These are phyloP conservation scores for Fratercula arctica DNA, from an alignment of 2,797 vertebrate genomes.

Conservation along the genomic window DNA sequence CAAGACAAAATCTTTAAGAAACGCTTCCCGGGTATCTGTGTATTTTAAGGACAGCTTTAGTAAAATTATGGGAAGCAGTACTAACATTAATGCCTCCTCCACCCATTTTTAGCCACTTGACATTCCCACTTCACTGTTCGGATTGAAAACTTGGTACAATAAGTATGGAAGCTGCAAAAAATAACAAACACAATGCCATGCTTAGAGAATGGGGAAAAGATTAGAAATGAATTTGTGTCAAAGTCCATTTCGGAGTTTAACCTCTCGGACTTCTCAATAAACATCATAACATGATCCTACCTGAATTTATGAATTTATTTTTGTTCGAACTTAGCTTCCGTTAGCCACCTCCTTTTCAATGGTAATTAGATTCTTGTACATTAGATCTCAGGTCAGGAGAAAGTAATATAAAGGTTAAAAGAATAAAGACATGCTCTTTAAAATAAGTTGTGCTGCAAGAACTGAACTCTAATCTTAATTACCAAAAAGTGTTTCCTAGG, in stretches of 20 bases:
- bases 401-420: not conserved
- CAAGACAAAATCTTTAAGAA: not conserved
- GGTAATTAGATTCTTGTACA: not conserved
- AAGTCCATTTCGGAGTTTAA: not conserved
- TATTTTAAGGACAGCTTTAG: not conserved
- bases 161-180: not conserved
- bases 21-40: not conserved
- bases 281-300: fast-evolving
- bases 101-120: not conserved
- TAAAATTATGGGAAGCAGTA: not conserved
- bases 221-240: not conserved
- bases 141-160: not conserved
- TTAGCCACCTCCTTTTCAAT: not conserved
- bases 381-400: not conserved
- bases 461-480: not conserved
- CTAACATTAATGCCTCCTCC: not conserved
- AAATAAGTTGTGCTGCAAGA: not conserved
- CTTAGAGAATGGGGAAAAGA: not conserved
- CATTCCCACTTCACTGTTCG: not conserved
- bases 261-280: not conserved
- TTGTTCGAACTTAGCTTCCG: fast-evolving
- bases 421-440: not conserved
- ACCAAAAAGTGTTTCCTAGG: not conserved
- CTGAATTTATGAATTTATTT: not conserved
- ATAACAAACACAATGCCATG: not conserved